Base-by-base conservation (phyloP, 2,797 vertebrate genomes). In the Enteromius thamalakanensis region DNA sequence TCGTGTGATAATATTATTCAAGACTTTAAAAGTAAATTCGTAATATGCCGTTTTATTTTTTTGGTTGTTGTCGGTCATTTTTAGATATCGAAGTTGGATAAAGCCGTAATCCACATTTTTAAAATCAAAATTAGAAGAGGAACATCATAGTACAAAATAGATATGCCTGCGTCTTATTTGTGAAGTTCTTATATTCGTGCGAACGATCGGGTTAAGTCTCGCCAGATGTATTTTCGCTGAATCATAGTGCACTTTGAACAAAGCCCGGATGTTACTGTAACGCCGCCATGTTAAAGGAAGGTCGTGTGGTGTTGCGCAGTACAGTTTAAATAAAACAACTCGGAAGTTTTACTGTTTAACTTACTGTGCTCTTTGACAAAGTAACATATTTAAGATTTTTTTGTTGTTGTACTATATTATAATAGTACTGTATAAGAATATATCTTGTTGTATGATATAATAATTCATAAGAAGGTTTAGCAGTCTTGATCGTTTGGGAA, bases 261-360 rank as follows among this genome's bases (percentile, higher is more conserved):
- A 89, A 88, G 81, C 83, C 86, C 86, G 86, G 83, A 88, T 86
- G 74, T 55, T 60, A 10, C 74, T 51, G 86, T 74, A 86, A 72
- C 70, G 69, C 83, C 80, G 70, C 69, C 49, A 74, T 76, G 26
- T 82, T 60, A 65, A n/a, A 65, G 80, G 42, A 62, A 40, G 37
- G 32, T 4, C 21, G 10, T 21, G 21, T 21, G 9, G 1, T 51
- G 32, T 74, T 65, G 71, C 70, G 80, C 80, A 67, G 26, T 47
- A 21, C 12, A 6, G 23, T 11, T 21, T 34, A 32, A 14, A 51
- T 37, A 0, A 55, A 60, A 29, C 8, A 9, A n/a, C 2, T 70
- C 6, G 6, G 6, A 34, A 15, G 3, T n/a, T 23, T 8, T 34
- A 45, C 9, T 37, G 34, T 34, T 4, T 34, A 37, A 37, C 34